These are phyloP conservation scores for Ashinkailepas kermadecensis DNA, from an alignment of 2,888 invertebrate genomes.

Conservation along the genomic window DNA sequence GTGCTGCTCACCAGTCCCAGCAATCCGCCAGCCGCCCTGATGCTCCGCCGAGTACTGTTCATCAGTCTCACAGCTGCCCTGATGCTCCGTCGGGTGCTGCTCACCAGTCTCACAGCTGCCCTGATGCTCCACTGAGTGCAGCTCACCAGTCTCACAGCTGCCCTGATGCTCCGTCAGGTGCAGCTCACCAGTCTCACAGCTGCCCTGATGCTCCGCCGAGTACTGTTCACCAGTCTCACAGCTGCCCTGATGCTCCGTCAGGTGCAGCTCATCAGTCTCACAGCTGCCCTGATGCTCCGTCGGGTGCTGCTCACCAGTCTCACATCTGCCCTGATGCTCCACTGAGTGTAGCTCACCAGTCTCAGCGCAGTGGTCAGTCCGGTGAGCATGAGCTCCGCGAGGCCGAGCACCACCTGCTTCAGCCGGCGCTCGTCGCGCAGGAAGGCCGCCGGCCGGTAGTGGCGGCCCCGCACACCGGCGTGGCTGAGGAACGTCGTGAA, in stretches of 20 bases:
- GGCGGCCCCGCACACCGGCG: background rate
- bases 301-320: background rate
- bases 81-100: too few species aligned
- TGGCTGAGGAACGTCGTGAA: background rate
- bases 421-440: constrained; percentile 23
- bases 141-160: too few species aligned
- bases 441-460: background rate
- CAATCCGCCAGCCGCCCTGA: too few species aligned
- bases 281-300: too few species aligned
- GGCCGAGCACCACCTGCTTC: constrained; percentile 23
- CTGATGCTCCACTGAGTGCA: too few species aligned
- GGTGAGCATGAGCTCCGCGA: constrained; percentile 18
- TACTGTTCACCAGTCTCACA: background rate
- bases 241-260: too few species aligned
- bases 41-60: too few species aligned
- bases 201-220: background rate
- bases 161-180: too few species aligned
- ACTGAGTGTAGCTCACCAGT: background rate
- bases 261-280: too few species aligned
- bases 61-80: too few species aligned
- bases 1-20: too few species aligned
- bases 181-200: background rate
- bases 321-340: background rate
- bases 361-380: background rate
- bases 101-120: too few species aligned